Evolutionary conservation across 2,888 invertebrate species (phyloP).

Genomic region (Dysmachus trigonus): DNA sequence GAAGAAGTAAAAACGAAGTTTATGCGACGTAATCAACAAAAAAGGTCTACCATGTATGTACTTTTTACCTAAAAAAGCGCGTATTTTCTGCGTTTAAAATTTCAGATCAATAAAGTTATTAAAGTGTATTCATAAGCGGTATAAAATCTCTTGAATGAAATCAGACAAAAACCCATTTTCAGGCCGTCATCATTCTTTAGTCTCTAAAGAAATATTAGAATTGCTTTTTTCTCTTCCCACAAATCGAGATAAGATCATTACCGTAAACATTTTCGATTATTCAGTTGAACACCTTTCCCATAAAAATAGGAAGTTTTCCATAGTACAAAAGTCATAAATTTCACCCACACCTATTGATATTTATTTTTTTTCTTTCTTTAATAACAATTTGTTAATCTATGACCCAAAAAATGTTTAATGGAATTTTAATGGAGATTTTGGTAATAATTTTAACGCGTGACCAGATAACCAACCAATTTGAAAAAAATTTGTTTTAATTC

Average conservation of each 20-base stretch:
- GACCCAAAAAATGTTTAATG: background rate
- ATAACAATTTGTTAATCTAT: background rate
- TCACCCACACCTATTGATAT: background rate
- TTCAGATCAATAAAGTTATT: background rate
- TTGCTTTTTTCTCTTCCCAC: background rate
- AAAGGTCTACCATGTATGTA: no score
- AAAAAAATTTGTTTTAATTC: background rate
- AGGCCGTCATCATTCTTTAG: background rate
- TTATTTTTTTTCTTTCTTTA: no score
- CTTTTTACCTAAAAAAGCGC: no score
- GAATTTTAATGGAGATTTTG: background rate
- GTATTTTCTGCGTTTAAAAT: no score
- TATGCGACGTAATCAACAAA: no score
- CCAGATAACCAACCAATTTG: background rate
- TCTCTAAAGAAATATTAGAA: background rate
- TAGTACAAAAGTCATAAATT: background rate
- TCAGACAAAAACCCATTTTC: no score
- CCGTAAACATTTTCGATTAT: background rate
- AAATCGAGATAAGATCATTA: background rate
- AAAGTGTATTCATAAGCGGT: background rate
- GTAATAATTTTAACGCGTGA: background rate
- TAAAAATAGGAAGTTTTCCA: background rate
- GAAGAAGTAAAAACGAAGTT: no score
- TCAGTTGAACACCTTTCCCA: background rate
- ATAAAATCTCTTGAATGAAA: no score